phyloP scores from a whole-genome alignment of 2,113 vertebrate species.

The Dipodomys spectabilis region DNA sequence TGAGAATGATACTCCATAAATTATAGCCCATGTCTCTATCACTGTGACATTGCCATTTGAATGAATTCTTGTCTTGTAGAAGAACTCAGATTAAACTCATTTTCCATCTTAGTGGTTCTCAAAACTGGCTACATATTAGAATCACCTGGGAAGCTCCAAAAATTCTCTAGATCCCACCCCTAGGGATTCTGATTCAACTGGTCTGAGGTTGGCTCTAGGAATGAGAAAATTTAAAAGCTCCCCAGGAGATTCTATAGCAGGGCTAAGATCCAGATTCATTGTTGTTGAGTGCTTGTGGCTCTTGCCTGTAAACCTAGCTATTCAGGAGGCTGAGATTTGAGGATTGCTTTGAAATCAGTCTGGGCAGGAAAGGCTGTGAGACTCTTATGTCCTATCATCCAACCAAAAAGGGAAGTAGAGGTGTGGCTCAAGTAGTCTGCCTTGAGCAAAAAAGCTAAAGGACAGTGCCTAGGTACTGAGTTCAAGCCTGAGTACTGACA shows the following conservation, averaged over 20 bases:
- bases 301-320: too few species aligned
- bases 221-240: background rate
- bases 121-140: slow-evolving; percentile 16
- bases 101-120: slow-evolving; percentile 6
- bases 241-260: background rate
- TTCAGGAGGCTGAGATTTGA: too few species aligned
- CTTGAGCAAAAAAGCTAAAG: too few species aligned
- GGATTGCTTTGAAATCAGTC: too few species aligned
- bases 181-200: slow-evolving; percentile 4
- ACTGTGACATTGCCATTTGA: slow-evolving; percentile 30
- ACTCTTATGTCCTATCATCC: too few species aligned
- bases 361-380: too few species aligned
- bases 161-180: background rate
- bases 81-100: slow-evolving; percentile 18
- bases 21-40: slow-evolving; percentile 7
- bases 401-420: too few species aligned
- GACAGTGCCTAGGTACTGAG: too few species aligned
- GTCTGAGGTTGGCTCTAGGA: background rate
- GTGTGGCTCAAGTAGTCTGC: too few species aligned
- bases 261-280: background rate
- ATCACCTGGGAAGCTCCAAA: background rate
- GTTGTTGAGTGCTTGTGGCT: too few species aligned
- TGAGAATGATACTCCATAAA: slow-evolving; percentile 40
- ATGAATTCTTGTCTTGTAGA: slow-evolving; percentile 26
- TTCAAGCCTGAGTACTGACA: too few species aligned